Evolutionary conservation across 2,797 vertebrate species (phyloP), one percentile per base, ranked within the genome.

Genomic region (Pelodytes ibericus): DNA sequence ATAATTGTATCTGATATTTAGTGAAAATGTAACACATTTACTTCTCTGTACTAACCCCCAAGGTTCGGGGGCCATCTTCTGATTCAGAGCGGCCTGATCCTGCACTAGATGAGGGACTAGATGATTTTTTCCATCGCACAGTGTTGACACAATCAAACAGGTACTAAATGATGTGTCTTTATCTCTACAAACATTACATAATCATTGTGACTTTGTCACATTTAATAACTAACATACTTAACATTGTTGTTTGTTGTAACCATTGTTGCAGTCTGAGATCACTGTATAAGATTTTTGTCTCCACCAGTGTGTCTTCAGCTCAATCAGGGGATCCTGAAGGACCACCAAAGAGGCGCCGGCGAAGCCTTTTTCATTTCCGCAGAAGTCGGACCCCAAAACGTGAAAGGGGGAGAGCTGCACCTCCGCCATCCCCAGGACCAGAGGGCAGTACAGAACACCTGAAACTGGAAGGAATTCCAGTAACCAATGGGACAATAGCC

Each of bases 101-200:
- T 68, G 87, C 92, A 31, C 82, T 96, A 69, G 95, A 96, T 51
- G 95, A 97, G 27, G 95, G 95, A 69, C 86, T 97, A 6, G 95
- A 95, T 51, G 95, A 97, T 79, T 97, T 96, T 87, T 97, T 95
- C 89, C 94, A 90, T 89, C 94, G 94, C 81, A 92, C 93, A 80
- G 95, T 97, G 77, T 89, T 97, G 73, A 91, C 92, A 25, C 94
- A 96, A 88, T 96, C 81, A 20, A 77, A 86, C 76, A 88, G 88
- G 88, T 90, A 76, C 36, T 77, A 2, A 1, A 31, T 22, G n/a
- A 53, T 22, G 25, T n/a, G n/a, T n/a, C n/a, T 56, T 16, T 25
- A 15, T 47, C 22, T 44, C 2, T 25, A 10, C 26, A 41, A 39
- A 5, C n/a, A 31, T 36, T 22, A 5, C 4, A 6, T 61, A n/a